Evolutionary conservation across 2,113 vertebrate species (phyloP).

Genomic region (Nothoprocta perdicaria): DNA sequence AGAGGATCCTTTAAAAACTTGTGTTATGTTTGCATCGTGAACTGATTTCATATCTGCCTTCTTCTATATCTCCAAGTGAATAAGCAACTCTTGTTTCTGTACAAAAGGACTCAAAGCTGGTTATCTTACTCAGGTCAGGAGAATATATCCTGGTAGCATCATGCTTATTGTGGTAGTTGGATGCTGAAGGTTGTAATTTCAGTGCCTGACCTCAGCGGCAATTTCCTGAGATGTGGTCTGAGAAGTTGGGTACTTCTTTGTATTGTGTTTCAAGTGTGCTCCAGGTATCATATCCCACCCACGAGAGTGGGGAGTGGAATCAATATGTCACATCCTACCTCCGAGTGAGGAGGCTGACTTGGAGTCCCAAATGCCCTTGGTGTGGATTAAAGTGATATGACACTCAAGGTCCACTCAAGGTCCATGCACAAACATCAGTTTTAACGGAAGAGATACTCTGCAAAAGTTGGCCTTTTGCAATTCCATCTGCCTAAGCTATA

Average conservation of each 20-base stretch:
- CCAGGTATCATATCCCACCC: not conserved
- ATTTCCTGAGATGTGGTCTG: not conserved
- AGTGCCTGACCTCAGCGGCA: not conserved
- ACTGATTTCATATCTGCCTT: not conserved
- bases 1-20: not conserved
- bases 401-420: no score
- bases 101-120: not conserved
- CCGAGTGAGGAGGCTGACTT: no score
- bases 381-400: no score
- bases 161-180: not conserved
- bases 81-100: not conserved
- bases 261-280: not conserved
- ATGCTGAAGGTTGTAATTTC: not conserved
- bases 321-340: no score
- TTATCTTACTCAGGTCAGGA: not conserved
- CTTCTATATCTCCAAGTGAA: not conserved
- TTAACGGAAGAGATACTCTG: no score
- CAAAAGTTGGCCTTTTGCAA: no score
- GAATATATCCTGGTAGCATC: not conserved
- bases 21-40: not conserved
- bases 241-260: not conserved
- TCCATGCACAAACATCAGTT: no score
- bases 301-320: no score
- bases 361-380: no score
- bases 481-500: no score